phyloP scores from a whole-genome alignment of 2,113 vertebrate genomes.

The Paramisgurnus dabryanus region DNA sequence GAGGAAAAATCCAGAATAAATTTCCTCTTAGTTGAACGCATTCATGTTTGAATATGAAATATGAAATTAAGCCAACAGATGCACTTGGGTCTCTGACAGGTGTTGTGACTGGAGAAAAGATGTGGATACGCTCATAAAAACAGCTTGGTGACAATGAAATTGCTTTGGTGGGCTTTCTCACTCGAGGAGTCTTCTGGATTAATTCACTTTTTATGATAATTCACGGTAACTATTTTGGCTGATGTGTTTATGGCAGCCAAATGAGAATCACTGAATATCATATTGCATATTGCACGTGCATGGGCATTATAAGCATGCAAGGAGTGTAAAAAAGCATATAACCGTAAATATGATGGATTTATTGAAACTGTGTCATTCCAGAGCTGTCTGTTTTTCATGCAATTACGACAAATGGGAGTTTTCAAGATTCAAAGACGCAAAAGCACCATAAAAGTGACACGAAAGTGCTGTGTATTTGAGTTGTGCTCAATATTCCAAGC shows the following conservation, averaged over 20 bases:
- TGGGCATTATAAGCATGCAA: background rate
- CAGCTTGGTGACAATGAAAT: conserved; percentile 38
- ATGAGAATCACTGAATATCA: background rate
- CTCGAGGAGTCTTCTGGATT: conserved; percentile 7
- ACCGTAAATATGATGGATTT: background rate
- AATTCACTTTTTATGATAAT: conserved; percentile 10
- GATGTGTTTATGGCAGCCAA: background rate
- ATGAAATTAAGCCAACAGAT: conserved; percentile 29
- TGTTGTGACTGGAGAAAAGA: conserved; percentile 41
- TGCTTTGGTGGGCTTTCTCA: conserved; percentile 14
- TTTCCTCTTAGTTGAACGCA: conserved; percentile 14
- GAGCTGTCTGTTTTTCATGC: too few species aligned
- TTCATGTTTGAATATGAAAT: conserved; percentile 44
- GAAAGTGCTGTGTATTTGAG: too few species aligned
- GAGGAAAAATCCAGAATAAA: conserved; percentile 6
- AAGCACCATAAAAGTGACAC: too few species aligned
- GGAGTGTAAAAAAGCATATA: background rate
- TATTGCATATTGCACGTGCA: background rate
- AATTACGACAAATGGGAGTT: too few species aligned
- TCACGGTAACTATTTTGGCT: conserved; percentile 24
- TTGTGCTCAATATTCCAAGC: too few species aligned
- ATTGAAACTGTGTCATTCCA: background rate
- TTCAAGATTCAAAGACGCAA: too few species aligned
- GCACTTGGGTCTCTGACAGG: conserved; percentile 43
- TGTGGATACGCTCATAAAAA: conserved; percentile 13